Evolutionary conservation across 1,140 invertebrate genomes (phyloP), one percentile per base, ranked within the genome.

Genomic region (Diorhabda elongata): DNA sequence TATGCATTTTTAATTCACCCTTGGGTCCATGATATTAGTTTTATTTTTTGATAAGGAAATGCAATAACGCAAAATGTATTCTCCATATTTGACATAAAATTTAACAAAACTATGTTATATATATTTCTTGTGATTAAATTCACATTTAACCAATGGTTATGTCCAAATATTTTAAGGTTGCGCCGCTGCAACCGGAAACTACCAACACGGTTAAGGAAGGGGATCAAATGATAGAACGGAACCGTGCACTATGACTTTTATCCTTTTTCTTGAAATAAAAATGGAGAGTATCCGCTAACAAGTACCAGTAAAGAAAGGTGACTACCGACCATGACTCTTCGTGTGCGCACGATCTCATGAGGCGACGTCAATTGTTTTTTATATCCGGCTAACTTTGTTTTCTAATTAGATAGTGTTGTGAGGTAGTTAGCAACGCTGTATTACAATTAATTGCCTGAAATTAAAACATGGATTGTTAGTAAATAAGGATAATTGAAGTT

Each of bases 171-270:
- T 52, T 52, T 52, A 6, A n/a, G 47, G 47, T 8, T 3, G n/a
- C 47, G 47, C 47, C 47, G n/a, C n/a, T 52, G 47, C 26, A 26
- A 64, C 63, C 63, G 63, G 63, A 64, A 64, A 56, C 56, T 26
- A 41, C 43, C 4, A 42, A 26, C n/a, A 52, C n/a, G 47, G 26
- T 26, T 52, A 52, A 52, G n/a, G 45, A 52, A 42, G 42, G 45
- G 47, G 47, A 52, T n/a, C 63, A 8, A 52, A 47, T 8, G 45
- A 26, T 6, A 47, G 7, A 64, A 44, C 63, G 63, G 63, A 64
- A 64, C 45, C 63, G 63, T 64, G 63, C 63, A 64, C 63, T 64
- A 64, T 64, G 63, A 64, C 45, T 44, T 56, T 41, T 44, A 5
- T 56, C 42, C 52, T 52, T 64, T 7, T 64, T 42, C 44, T 11